A percentile compares a stretch with the other conserved stretches of the same genome.
Conservation (phyloP, 2,888 invertebrate species). For the Rugalucina vietnamica region DNA sequence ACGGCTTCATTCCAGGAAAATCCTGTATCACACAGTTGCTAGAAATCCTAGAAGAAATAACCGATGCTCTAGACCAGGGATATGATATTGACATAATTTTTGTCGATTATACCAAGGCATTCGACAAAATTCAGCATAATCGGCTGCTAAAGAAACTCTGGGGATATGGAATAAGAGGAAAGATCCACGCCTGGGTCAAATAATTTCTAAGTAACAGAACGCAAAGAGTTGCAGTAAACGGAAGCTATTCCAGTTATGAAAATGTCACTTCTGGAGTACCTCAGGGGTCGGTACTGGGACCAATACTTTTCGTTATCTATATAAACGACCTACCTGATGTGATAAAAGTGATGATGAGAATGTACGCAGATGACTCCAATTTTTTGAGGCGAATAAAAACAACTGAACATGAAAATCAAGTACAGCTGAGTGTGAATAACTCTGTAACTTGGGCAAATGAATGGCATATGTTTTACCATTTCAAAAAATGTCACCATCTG, state of each 20-base stretch:
- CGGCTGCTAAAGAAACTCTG: background rate
- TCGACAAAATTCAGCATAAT: slow-evolving; percentile 28
- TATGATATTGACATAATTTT: background rate
- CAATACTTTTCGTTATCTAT: slow-evolving; percentile 25
- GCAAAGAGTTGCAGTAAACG: slow-evolving; percentile 24
- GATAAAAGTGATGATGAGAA: background rate
- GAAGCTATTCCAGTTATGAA: slow-evolving; percentile 5
- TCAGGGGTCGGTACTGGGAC: slow-evolving; percentile 23
- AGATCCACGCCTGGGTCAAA: slow-evolving; percentile 10
- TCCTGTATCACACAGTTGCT: background rate
- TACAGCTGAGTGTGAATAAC: slow-evolving; percentile 11
- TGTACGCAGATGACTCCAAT: slow-evolving; percentile 24
- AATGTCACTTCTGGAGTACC: slow-evolving; percentile 23
- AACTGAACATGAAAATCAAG: background rate
- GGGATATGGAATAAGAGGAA: slow-evolving; percentile 13
- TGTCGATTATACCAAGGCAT: slow-evolving; percentile 4
- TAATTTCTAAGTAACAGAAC: slow-evolving; percentile 15
- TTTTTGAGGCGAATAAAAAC: background rate
- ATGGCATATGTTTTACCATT: slow-evolving; percentile 20
- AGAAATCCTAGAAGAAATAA: background rate
- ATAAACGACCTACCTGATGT: slow-evolving; percentile 21
- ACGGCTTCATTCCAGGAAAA: background rate
- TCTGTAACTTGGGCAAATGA: slow-evolving; percentile 20
- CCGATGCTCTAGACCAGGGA: background rate
- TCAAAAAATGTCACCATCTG: slow-evolving; percentile 17